Evolutionary conservation across 2,113 vertebrate species (phyloP).

Genomic region (Grammomys dolichurus): DNA sequence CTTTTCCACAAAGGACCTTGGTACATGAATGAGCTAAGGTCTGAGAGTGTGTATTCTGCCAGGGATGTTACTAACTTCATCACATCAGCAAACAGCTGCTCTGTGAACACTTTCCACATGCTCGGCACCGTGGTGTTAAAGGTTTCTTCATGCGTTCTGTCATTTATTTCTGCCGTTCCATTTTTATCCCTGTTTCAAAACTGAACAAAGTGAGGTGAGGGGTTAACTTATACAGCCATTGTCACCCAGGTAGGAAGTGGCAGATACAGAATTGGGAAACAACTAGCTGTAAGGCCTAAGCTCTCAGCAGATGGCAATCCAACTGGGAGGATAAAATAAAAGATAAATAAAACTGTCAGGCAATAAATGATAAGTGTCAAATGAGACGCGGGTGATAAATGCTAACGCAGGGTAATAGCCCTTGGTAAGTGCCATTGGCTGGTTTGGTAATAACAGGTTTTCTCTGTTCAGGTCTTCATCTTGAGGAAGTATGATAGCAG

Average conservation of each 20-base stretch:
- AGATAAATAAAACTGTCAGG: conserved; percentile 73
- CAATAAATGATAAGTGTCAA: conserved; percentile 72
- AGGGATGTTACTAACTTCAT: not conserved
- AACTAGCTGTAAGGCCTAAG: not conserved
- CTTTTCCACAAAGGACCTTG: not conserved
- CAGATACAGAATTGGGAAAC: not conserved
- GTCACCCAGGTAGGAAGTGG: not conserved
- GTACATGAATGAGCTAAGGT: not conserved
- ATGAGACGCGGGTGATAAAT: conserved; percentile 56
- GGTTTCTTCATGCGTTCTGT: not conserved
- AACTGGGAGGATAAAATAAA: conserved; percentile 33
- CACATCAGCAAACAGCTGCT: not conserved
- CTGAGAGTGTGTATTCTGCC: not conserved
- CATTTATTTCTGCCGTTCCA: not conserved
- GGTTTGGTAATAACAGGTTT: conserved; percentile 70
- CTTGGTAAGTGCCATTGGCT: conserved; percentile 64
- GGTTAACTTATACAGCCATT: not conserved
- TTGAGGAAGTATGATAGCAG: conserved; percentile 66
- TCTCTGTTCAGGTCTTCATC: conserved; percentile 60
- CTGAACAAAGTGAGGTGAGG: not conserved
- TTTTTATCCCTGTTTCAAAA: not conserved
- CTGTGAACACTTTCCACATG: not conserved
- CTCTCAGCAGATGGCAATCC: conserved; percentile 22
- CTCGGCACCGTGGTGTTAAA: not conserved
- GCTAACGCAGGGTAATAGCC: conserved; percentile 56